Evolutionary conservation across 2,113 vertebrate species (phyloP).

Genomic region (Okapia johnstoni): DNA sequence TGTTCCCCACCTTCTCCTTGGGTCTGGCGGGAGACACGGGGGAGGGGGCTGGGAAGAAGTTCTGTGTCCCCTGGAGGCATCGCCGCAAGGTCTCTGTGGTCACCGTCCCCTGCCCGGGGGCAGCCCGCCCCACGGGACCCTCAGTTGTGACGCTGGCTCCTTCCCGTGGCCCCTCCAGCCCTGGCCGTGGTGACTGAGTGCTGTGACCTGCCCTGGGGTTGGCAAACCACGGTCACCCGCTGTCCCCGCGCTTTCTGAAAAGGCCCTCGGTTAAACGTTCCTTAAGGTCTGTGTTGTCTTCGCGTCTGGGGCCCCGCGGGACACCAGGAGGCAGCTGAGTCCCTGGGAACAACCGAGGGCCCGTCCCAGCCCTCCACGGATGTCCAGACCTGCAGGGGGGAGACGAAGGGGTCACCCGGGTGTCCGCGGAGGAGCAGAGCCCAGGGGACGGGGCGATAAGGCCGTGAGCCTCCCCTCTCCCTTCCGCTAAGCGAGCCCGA

Average conservation of each 20-base stretch:
- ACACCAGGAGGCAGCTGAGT: too few species aligned
- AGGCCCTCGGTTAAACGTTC: accelerated
- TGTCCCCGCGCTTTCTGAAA: accelerated
- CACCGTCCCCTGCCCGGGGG: accelerated
- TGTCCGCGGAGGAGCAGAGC: not conserved
- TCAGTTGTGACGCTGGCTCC: accelerated
- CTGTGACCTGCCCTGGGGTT: accelerated
- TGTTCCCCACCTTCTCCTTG: accelerated
- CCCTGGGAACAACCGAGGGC: accelerated
- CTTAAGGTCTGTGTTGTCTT: accelerated
- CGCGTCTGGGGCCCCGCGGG: accelerated
- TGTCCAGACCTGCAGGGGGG: accelerated
- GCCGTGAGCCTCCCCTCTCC: accelerated
- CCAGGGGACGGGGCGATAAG: accelerated
- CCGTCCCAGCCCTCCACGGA: accelerated
- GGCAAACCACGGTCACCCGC: accelerated
- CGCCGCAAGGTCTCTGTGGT: accelerated
- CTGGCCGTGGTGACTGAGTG: accelerated
- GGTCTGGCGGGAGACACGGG: not conserved
- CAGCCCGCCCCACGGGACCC: accelerated
- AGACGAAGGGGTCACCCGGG: accelerated
- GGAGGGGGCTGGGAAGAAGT: not conserved
- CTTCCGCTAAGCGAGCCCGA: accelerated
- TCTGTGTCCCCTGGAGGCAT: accelerated
- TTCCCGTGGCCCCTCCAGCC: accelerated